phyloP scores from a whole-genome alignment of 2,888 invertebrate species.

The Acanthosoma haemorrhoidale region DNA sequence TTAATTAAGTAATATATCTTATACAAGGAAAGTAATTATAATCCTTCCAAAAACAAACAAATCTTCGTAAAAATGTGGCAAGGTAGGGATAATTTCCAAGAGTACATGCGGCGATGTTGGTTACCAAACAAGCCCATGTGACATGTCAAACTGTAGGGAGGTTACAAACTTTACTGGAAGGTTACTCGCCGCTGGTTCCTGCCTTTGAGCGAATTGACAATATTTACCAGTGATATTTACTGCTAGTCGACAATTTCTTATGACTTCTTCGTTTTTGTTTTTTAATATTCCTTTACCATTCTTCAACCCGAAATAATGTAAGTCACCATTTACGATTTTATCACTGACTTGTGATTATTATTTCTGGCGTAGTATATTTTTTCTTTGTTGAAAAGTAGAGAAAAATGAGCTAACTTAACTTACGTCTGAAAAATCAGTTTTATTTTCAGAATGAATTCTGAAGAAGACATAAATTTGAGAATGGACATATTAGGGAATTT shows the following conservation, averaged over 20 bases:
- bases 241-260: background rate
- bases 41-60: no score
- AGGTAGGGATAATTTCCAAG: no score
- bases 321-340: background rate
- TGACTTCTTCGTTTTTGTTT: background rate
- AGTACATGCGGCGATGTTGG: no score
- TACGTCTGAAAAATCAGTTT: background rate
- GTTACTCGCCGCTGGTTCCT: background rate
- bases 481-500: conserved; percentile 21
- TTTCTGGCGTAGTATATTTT: background rate
- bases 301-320: background rate
- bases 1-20: no score
- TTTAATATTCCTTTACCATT: background rate
- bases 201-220: no score
- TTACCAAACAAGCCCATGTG: background rate
- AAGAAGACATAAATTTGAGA: no score
- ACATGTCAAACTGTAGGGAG: conserved; percentile 21
- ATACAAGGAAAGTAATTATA: no score
- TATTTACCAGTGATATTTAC: no score
- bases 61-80: no score
- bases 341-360: background rate
- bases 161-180: conserved; percentile 8
- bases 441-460: conserved; percentile 4
- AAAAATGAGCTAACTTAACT: no score
- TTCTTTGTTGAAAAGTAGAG: background rate